Conservation (phyloP, 2,888 invertebrate species). For the Lymantria dispar region DNA sequence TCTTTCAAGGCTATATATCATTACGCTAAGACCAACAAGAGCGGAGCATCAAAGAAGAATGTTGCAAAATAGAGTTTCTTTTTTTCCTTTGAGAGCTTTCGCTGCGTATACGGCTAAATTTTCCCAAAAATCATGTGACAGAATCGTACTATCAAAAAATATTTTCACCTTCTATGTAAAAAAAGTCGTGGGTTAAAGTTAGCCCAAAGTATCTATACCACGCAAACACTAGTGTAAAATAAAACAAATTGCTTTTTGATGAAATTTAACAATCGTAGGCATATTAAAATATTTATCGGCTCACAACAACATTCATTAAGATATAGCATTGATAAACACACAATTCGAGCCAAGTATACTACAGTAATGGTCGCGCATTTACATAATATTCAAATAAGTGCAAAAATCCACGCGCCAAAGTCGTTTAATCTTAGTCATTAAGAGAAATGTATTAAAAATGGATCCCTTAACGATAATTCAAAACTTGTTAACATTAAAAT, state of each 20-base stretch:
- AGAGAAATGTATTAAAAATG: slow-evolving; percentile 59
- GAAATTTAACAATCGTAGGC: slow-evolving; percentile 16
- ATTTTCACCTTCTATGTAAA: no score
- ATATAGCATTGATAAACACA: slow-evolving; percentile 37
- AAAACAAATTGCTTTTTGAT: background rate
- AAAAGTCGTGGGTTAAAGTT: no score
- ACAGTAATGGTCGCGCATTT: slow-evolving; percentile 49
- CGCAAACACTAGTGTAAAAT: background rate
- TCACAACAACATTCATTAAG: slow-evolving; percentile 25
- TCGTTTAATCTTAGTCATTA: slow-evolving; percentile 63
- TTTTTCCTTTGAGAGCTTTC: no score
- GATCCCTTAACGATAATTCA: slow-evolving; percentile 38
- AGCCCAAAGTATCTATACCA: no score
- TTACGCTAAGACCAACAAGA: no score
- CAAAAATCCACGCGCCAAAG: slow-evolving; percentile 51
- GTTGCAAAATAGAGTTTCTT: no score
- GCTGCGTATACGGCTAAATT: no score
- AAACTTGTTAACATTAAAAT: slow-evolving; percentile 78
- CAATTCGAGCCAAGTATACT: slow-evolving; percentile 44
- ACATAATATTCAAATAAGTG: slow-evolving; percentile 72
- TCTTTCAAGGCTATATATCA: no score
- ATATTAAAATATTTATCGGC: slow-evolving; percentile 13
- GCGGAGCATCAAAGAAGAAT: no score
- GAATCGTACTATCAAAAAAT: no score
- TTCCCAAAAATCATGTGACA: no score